These are phyloP conservation scores for Thymelicus sylvestris DNA, from an alignment of 2,888 invertebrate genomes.

Conservation along the genomic window DNA sequence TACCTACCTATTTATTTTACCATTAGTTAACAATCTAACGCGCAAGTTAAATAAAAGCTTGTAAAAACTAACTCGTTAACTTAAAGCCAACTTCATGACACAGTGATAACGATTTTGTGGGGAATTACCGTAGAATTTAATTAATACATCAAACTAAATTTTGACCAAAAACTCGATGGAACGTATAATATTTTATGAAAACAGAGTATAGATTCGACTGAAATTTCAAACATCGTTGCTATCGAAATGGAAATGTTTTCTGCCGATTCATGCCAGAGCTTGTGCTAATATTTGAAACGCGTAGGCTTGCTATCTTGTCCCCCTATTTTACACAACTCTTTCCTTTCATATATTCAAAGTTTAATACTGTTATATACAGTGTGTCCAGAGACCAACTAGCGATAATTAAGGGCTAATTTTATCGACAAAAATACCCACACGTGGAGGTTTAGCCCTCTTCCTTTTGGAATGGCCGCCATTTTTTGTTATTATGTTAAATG, in stretches of 20 bases:
- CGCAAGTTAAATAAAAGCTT: no score
- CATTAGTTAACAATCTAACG: no score
- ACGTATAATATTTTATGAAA: background rate
- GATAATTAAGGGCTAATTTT: no score
- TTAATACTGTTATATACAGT: no score
- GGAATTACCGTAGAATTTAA: background rate
- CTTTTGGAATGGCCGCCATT: no score
- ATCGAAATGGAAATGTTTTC: background rate
- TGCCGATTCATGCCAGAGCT: background rate
- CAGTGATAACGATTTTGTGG: background rate
- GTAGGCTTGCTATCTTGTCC: background rate
- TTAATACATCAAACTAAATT: background rate
- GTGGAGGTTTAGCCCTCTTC: no score
- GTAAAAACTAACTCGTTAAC: background rate
- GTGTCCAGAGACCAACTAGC: no score
- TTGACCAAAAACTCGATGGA: background rate
- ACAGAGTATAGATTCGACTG: background rate
- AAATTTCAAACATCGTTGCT: conserved; percentile 2
- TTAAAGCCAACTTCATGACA: background rate
- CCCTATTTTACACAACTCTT: no score
- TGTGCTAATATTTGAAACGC: background rate
- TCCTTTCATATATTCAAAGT: no score
- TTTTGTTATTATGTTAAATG: no score
- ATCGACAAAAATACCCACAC: no score
- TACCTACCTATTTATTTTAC: no score